phyloP scores from a whole-genome alignment of 2,797 vertebrate genomes.

The Acrossocheilus wenchowensis region DNA sequence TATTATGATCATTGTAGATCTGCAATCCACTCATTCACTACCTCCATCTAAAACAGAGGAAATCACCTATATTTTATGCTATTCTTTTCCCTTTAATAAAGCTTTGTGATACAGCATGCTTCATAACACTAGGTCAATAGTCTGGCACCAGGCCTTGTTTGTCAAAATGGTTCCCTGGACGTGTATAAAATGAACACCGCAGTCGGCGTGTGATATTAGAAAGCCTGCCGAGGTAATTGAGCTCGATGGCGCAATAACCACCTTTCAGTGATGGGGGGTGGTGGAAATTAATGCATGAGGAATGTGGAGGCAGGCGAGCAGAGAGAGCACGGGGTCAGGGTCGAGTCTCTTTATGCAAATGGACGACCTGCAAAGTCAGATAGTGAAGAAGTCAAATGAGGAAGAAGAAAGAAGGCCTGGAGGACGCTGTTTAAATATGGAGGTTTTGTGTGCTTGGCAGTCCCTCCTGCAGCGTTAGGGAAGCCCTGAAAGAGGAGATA shows the following conservation, averaged over 20 bases:
- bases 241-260: conserved; percentile 49
- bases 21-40: neutral
- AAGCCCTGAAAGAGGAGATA: conserved; percentile 54
- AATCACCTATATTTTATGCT: conserved; percentile 6
- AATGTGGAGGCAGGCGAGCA: conserved; percentile 18
- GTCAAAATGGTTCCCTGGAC: conserved; percentile 27
- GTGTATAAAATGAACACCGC: conserved; percentile 1
- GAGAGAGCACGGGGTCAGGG: conserved; percentile 34
- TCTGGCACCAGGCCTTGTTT: conserved; percentile 27
- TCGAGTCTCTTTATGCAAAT: conserved; percentile 56
- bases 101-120: conserved; percentile 15
- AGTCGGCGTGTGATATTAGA: conserved; percentile 7
- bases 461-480: conserved; percentile 36
- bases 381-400: conserved; percentile 48
- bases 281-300: conserved; percentile 17
- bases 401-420: conserved; percentile 25
- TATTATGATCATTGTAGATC: too few species aligned
- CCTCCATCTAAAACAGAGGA: conserved; percentile 3
- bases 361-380: conserved; percentile 47
- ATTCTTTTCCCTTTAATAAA: conserved; percentile 33
- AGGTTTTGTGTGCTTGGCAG: conserved; percentile 39
- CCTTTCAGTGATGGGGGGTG: conserved; percentile 28
- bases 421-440: conserved; percentile 41
- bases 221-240: conserved; percentile 43
- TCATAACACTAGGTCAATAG: conserved; percentile 31